Base-by-base conservation (phyloP, 2,113 vertebrate genomes). In the Alethe castanea region DNA sequence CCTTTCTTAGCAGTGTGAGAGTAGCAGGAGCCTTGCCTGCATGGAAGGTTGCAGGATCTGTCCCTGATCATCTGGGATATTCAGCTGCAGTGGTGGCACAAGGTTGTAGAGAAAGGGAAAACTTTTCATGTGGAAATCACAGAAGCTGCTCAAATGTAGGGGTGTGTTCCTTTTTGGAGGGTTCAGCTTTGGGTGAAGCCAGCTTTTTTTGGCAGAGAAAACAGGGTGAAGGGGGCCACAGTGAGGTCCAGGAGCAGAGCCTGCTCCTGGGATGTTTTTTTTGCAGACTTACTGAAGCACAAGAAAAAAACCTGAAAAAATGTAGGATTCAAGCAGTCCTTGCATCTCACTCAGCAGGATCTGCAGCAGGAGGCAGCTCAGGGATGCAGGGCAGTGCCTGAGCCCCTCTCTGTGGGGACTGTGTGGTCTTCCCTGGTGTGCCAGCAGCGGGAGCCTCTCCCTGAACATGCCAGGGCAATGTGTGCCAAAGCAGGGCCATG, bases 391-490 rank as follows among this genome's bases (percentile, higher is more conserved):
- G 71, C 78, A 56, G 61, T 9, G 74, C 33, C 73, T 33, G 57
- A 8, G 28, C 19, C 62, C 17, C 44, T 29, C 35, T 23, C 19
- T 7, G 1, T 20, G 3, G n/a, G 1, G 9, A 14, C 3, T 5
- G 14, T 1, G 3, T 13, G 56, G 16, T 36, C 20, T 13, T 20
- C 8, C 62, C 71, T 1, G 22, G n/a, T 0, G 6, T 29, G 29
- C 36, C 35, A 36, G 57, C 5, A 7, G 29, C 67, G 24, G 60
- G 42, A 83, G 3, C 69, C 16, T 1, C 14, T 50, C 48, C 57
- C 33, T 22, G 26, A 13, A 1, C 1, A 1, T 6, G 12, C 35
- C 0, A 13, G 33, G 42, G 70, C 38, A 19, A 0, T 2, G 12
- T 44, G 61, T 78, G 78, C 33, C 74, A 17, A 16, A 18, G 38